Evolutionary conservation across 2,888 invertebrate genomes (phyloP).

Genomic region (Nymphalis urticae): DNA sequence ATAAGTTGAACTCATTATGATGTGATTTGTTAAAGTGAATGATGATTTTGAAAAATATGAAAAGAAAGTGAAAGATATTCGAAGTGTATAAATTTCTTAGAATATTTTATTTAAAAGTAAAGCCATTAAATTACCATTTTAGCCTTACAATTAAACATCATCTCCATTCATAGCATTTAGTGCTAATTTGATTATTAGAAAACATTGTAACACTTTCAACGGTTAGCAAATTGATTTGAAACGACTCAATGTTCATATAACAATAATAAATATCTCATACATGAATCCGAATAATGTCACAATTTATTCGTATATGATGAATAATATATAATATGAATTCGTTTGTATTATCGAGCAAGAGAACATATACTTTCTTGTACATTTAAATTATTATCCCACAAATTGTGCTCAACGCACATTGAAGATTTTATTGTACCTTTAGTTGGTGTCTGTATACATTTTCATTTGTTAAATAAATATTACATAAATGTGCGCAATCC

Average conservation of each 20-base stretch:
- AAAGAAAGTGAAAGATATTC: too few relatives aligned
- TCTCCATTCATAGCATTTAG: neutral
- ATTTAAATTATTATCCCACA: neutral
- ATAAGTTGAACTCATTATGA: too few relatives aligned
- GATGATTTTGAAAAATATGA: too few relatives aligned
- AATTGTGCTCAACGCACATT: neutral
- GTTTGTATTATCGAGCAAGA: neutral
- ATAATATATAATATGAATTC: neutral
- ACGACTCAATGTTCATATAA: neutral
- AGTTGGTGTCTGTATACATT: too few relatives aligned
- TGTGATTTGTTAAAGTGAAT: too few relatives aligned
- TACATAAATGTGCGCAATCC: too few relatives aligned
- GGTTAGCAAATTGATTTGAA: neutral
- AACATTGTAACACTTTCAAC: constrained; percentile 1
- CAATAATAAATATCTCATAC: neutral
- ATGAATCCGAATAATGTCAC: neutral
- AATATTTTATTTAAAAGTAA: neutral
- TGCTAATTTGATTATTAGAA: constrained; percentile 1
- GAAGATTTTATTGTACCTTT: neutral
- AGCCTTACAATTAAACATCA: neutral
- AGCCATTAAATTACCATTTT: neutral
- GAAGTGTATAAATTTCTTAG: neutral
- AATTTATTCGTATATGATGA: neutral
- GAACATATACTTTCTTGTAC: neutral
- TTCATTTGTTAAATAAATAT: too few relatives aligned